Base-by-base conservation (phyloP, 1,140 invertebrate genomes). In the Dufourea novaeangliae region DNA sequence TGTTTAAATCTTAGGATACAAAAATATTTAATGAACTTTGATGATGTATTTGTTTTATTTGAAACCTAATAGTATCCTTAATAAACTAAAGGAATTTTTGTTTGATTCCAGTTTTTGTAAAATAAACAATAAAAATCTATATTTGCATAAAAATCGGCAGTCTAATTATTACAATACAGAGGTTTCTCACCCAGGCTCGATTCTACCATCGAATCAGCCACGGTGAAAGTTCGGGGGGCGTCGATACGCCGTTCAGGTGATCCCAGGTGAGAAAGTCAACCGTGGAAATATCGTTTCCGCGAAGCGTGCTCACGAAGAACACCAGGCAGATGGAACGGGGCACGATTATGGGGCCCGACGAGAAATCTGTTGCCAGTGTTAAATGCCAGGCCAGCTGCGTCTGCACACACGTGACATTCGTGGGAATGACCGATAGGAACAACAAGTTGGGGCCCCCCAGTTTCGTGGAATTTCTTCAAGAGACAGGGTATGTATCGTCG, bases 381-480 rank as follows among this genome's bases (percentile, higher is more conserved):
- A 76, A 64, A 80, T 57, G 59, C n/a, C 46, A 62, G n/a, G 44
- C 77, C 77, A 70, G 77, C 77, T 79, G 80, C 61, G 22, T 64
- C 56, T n/a, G n/a, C n/a, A n/a, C 52, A 66, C 64, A 67, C 67
- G 66, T 67, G 52, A 54, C 29, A 25, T n/a, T 70, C 37, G 61
- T 82, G 71, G 37, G 66, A 82, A 75, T 57, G 34, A 14, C 7
- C 1, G 2, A 22, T 8, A 22, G 10, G 29, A 37, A 10, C 27
- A 57, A 14, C n/a, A 41, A 22, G 37, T 14, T 29, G 11, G 3
- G 0, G 1, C 27, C 1, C n/a, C n/a, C n/a, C n/a, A n/a, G 32
- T 50, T 46, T 27, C 54, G 22, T n/a, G 54, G 22, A 41, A 62
- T 62, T 34, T 0, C 52, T 41, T 25, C n/a, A n/a, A n/a, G n/a